Evolutionary conservation across 2,888 invertebrate genomes (phyloP), one percentile per base, ranked within the genome.

Genomic region (Lithophane ornitopus): DNA sequence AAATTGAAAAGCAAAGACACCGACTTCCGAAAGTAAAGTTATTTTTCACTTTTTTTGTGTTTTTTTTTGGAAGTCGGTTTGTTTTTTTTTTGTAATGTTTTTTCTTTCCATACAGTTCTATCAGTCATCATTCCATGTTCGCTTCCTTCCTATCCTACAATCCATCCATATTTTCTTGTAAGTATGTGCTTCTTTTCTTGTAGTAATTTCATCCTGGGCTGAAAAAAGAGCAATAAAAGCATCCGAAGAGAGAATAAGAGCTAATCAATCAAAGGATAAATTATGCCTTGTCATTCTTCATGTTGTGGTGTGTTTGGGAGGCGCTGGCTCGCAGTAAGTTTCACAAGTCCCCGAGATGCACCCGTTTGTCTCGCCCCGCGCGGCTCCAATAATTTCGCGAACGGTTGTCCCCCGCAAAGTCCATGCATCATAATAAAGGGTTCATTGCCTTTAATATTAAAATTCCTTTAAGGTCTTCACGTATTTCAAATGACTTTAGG

Each of bases 371-470:
- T 34, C n/a, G 0, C 49, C 39, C 58, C 59, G 11, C 9, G 7
- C 19, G 44, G 16, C 22, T 34, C 12, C 11, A n/a, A 52, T 22
- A 16, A 12, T 44, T 44, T 44, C 34, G 16, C 14, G 34, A 46
- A 66, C 8, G 6, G 16, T 62, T n/a, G n/a, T 39, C 28, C n/a
- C 16, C 19, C 4, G 9, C 19, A 16, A 44, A 54, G 26, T 68
- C 39, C 52, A 46, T 67, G 19, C 46, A 75, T 75, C 44, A 44
- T 34, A 41, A 8, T 22, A 19, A 39, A 7, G 54, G 58, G 26
- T 76, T 67, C 44, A 54, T 52, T 52, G 76, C 12, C 34, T 76
- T 61, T 54, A 26, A 46, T 68, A 68, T 69, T 28, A 39, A 68
- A 44, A 76, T 54, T 69, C 46, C 46, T 62, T 46, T 44, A 12